These are phyloP conservation scores for Myotis davidii DNA, from an alignment of 2,113 vertebrate genomes.

Conservation along the genomic window DNA sequence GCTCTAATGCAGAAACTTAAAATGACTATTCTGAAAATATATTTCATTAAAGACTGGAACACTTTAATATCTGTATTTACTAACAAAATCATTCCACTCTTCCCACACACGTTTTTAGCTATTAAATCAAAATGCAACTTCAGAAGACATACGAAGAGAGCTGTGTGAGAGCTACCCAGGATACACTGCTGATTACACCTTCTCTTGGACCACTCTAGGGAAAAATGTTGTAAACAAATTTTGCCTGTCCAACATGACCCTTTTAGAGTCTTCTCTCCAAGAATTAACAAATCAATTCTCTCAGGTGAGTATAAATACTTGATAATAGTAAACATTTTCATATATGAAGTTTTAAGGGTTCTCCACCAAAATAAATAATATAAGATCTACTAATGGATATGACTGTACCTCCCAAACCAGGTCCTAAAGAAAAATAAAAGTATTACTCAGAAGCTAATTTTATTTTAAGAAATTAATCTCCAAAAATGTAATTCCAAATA, in stretches of 20 bases:
- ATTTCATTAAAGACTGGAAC: conserved; percentile 32
- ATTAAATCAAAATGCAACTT: conserved; percentile 68
- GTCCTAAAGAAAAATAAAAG: background rate
- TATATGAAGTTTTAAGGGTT: background rate
- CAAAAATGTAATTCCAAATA: background rate
- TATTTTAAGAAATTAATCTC: conserved; percentile 29
- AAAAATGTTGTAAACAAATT: conserved; percentile 83
- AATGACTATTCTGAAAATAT: background rate
- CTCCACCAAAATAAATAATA: background rate
- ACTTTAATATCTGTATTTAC: background rate
- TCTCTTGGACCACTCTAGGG: conserved; percentile 76
- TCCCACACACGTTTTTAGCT: conserved; percentile 67
- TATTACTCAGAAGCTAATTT: background rate
- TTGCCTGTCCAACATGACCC: conserved; percentile 80
- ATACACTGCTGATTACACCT: background rate
- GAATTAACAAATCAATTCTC: conserved; percentile 82
- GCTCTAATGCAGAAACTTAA: background rate
- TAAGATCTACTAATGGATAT: background rate
- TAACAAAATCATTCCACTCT: background rate
- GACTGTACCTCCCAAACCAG: background rate
- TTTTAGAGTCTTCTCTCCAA: conserved; percentile 80
- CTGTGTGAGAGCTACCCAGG: conserved; percentile 77
- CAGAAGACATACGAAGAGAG: conserved; percentile 78
- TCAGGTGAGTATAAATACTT: conserved; percentile 77
- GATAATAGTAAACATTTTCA: background rate